phyloP scores from a whole-genome alignment of 1,140 invertebrate genomes.

The Drosophila busckii region DNA sequence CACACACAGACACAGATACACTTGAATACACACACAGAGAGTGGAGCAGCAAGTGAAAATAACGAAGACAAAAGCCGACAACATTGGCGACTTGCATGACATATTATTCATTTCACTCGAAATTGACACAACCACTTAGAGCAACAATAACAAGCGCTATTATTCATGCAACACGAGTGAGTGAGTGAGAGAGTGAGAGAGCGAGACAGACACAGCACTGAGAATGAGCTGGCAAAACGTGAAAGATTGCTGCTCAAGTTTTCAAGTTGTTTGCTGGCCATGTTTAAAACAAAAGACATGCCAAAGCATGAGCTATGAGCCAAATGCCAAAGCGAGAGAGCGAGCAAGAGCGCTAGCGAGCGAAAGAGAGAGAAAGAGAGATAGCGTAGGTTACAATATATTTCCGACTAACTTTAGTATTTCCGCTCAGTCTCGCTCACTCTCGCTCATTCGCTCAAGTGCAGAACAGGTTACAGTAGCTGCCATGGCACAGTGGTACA shows the following conservation, averaged over 20 bases:
- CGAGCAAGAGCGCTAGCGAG: background rate
- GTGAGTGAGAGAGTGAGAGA: background rate
- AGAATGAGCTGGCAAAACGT: too few species aligned
- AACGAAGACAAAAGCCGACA: slow-evolving; percentile 52
- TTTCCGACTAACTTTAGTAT: too few species aligned
- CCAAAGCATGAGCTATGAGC: slow-evolving; percentile 7
- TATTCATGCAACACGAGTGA: slow-evolving; percentile 39
- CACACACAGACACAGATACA: too few species aligned
- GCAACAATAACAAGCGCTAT: slow-evolving; percentile 60
- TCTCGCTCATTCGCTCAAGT: too few species aligned
- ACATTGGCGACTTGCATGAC: slow-evolving; percentile 44
- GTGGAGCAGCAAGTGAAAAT: slow-evolving; percentile 25
- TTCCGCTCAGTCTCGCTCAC: too few species aligned
- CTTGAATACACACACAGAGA: slow-evolving; percentile 1
- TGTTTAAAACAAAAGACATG: slow-evolving; percentile 49
- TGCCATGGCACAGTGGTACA: too few species aligned
- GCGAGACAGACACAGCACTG: slow-evolving; percentile 6
- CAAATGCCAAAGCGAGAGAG: background rate
- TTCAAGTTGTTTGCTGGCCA: slow-evolving; percentile 44
- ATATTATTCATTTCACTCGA: slow-evolving; percentile 63
- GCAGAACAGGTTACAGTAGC: too few species aligned
- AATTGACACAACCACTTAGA: slow-evolving; percentile 63
- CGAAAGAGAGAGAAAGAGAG: background rate
- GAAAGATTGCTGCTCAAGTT: slow-evolving; percentile 27
- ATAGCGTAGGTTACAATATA: background rate